Evolutionary conservation across 1,140 invertebrate genomes (phyloP).

Genomic region (Rhynchophorus ferrugineus): DNA sequence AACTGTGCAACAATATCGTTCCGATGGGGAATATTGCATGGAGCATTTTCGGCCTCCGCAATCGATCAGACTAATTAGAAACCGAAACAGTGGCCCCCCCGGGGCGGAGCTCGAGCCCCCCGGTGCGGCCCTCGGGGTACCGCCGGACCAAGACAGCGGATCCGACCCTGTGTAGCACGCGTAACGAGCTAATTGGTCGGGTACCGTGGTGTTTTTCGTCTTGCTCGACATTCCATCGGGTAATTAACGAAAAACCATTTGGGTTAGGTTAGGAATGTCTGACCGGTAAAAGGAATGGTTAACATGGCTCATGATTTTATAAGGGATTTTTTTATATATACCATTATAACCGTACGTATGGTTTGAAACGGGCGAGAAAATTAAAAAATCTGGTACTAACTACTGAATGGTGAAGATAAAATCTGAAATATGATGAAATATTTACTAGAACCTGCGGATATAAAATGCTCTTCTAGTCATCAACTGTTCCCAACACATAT

Average conservation of each 20-base stretch:
- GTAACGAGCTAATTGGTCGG: conserved; percentile 12
- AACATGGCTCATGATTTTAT: too few species aligned
- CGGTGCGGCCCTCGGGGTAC: conserved; percentile 7
- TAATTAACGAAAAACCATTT: not conserved
- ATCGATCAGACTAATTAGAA: conserved; percentile 30
- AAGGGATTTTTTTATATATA: too few species aligned
- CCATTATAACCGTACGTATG: too few species aligned
- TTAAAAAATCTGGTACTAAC: too few species aligned
- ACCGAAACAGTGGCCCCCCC: conserved; percentile 20
- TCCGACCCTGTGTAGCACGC: conserved; percentile 10
- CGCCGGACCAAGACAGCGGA: conserved; percentile 7
- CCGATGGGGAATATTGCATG: conserved; percentile 15
- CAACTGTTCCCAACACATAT: too few species aligned
- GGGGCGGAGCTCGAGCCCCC: conserved; percentile 7
- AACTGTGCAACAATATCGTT: conserved; percentile 21
- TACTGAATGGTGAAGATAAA: too few species aligned
- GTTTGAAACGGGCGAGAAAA: too few species aligned
- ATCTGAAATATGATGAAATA: too few species aligned
- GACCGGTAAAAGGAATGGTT: too few species aligned
- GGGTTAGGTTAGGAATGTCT: not conserved
- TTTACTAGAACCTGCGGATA: too few species aligned
- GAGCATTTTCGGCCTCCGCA: conserved; percentile 18
- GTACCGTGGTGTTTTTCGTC: conserved; percentile 2
- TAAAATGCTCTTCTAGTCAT: too few species aligned
- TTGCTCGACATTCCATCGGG: not conserved